Evolutionary conservation across 2,888 invertebrate species (phyloP).

Genomic region (Nezara viridula): DNA sequence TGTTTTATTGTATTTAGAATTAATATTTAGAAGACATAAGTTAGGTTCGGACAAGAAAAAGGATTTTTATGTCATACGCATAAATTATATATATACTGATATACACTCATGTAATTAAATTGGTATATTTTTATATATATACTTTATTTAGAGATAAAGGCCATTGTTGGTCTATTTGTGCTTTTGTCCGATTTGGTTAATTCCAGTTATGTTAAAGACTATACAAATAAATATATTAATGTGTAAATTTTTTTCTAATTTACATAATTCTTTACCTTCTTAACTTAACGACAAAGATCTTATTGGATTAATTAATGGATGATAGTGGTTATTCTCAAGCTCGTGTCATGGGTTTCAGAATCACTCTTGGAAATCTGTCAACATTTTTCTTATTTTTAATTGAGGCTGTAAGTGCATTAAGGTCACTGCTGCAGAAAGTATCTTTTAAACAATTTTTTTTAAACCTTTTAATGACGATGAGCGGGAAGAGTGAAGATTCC

Average conservation of each 20-base stretch:
- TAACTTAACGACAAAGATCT: too few relatives aligned
- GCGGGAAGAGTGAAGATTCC: too few relatives aligned
- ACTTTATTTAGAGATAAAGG: constrained; percentile 44
- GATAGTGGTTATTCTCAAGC: too few relatives aligned
- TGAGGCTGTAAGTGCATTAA: too few relatives aligned
- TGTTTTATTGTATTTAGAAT: constrained; percentile 55
- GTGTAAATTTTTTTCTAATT: constrained; percentile 34
- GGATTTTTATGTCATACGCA: constrained; percentile 49
- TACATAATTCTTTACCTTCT: not conserved
- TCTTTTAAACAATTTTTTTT: too few relatives aligned
- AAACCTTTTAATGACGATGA: too few relatives aligned
- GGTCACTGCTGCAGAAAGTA: too few relatives aligned
- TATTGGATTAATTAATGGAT: too few relatives aligned
- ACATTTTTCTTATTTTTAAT: too few relatives aligned
- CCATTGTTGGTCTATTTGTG: constrained; percentile 16
- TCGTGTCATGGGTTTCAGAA: too few relatives aligned
- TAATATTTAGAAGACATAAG: constrained; percentile 53
- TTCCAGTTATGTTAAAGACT: constrained; percentile 60
- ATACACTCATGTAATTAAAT: constrained; percentile 42
- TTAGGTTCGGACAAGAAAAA: constrained; percentile 53
- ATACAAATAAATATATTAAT: constrained; percentile 57
- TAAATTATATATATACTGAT: constrained; percentile 57
- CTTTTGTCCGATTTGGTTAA: constrained; percentile 59
- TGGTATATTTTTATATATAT: constrained; percentile 58
- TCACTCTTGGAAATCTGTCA: too few relatives aligned